phyloP scores from a whole-genome alignment of 2,888 invertebrate genomes.

The Trichogramma evanescens region DNA sequence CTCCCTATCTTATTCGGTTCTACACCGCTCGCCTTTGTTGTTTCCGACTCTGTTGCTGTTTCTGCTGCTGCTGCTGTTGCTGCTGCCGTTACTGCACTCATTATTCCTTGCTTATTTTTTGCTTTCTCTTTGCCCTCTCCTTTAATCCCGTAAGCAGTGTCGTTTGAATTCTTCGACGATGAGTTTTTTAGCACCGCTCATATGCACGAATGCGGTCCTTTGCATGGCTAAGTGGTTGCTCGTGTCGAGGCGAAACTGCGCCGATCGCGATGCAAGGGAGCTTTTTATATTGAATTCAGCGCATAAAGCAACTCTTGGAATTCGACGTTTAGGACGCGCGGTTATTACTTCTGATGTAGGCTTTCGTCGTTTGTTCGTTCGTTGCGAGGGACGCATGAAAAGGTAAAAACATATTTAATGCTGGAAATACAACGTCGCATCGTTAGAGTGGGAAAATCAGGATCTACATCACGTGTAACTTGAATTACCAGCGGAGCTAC shows the following conservation, averaged over 20 bases:
- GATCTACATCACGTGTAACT: too few species aligned
- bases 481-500: too few species aligned
- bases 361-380: slow-evolving; percentile 8
- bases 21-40: neutral
- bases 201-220: too few species aligned
- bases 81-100: neutral
- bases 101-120: neutral
- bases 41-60: neutral
- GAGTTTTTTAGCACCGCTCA: too few species aligned
- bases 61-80: neutral
- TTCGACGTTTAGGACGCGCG: too few species aligned
- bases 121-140: neutral
- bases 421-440: neutral
- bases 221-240: too few species aligned
- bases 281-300: too few species aligned
- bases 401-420: neutral
- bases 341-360: neutral
- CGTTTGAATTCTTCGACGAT: too few species aligned
- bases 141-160: too few species aligned
- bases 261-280: too few species aligned
- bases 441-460: neutral
- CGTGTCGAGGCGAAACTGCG: too few species aligned
- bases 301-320: too few species aligned
- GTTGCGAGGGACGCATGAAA: slow-evolving; percentile 20
- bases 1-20: slow-evolving; percentile 2